Evolutionary conservation across 2,797 vertebrate genomes (phyloP).

Genomic region (Serranus cabrilla): DNA sequence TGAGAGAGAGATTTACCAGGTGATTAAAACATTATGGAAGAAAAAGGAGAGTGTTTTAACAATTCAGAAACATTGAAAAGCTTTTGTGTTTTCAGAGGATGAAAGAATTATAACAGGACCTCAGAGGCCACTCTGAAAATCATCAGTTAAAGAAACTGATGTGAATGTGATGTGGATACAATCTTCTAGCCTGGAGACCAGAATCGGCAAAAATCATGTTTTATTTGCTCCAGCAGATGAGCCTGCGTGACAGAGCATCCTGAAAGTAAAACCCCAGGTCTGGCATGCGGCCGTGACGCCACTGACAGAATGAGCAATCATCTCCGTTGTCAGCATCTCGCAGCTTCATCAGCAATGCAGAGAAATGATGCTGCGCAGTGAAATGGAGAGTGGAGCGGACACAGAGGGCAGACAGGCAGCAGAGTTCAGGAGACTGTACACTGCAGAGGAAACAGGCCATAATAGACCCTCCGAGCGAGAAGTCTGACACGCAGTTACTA

Average conservation of each 20-base stretch:
- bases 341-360: constrained; percentile 72
- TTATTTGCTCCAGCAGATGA: no score
- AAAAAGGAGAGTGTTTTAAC: no score
- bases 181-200: no score
- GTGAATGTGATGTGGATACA: no score
- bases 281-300: constrained; percentile 1
- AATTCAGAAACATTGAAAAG: no score
- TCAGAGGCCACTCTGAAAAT: no score
- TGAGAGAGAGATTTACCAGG: constrained; percentile 30
- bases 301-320: constrained; percentile 41
- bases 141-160: no score
- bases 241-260: constrained; percentile 1
- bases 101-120: no score
- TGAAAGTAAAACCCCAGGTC: constrained; percentile 19
- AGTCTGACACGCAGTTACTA: background rate
- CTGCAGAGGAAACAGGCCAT: constrained; percentile 34
- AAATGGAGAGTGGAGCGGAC: constrained; percentile 22
- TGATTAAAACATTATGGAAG: constrained; percentile 33
- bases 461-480: constrained; percentile 10
- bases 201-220: no score
- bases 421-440: constrained; percentile 24
- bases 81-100: no score
- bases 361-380: constrained; percentile 55
- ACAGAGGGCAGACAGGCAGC: constrained; percentile 32
- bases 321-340: constrained; percentile 59